phyloP scores from a whole-genome alignment of 2,797 vertebrate genomes.

The Trachops cirrhosus region DNA sequence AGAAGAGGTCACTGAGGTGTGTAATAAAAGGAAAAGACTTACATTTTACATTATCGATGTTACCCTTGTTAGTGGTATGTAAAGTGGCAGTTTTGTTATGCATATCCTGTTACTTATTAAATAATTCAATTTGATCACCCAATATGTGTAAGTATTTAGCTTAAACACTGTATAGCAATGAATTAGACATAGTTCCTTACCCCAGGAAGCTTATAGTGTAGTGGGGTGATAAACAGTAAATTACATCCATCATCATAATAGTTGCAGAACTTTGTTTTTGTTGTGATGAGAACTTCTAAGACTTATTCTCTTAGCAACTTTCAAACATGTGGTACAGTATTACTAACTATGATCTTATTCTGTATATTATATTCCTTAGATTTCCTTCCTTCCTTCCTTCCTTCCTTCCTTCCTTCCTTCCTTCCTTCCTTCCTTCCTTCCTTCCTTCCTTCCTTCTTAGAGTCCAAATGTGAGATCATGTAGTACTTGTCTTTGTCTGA shows the following conservation, averaged over 20 bases:
- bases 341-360: neutral
- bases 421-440: too few species aligned
- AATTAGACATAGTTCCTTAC: neutral
- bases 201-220: neutral
- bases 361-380: neutral
- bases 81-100: neutral
- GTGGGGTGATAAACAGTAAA: neutral
- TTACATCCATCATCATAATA: neutral
- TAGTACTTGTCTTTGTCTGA: neutral
- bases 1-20: neutral
- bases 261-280: neutral
- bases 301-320: neutral
- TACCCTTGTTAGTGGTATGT: neutral
- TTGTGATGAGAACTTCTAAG: neutral
- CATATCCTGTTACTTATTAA: neutral
- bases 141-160: neutral
- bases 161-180: neutral
- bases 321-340: neutral
- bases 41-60: neutral
- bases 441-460: neutral
- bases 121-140: neutral
- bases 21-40: neutral
- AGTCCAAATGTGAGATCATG: neutral
- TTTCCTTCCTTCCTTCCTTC: too few species aligned
- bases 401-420: too few species aligned